A percentile compares a stretch with the other conserved stretches of the same genome.
These are phyloP conservation scores for Trachymyrmex septentrionalis DNA, from an alignment of 1,140 invertebrate species.

Conservation along the genomic window DNA sequence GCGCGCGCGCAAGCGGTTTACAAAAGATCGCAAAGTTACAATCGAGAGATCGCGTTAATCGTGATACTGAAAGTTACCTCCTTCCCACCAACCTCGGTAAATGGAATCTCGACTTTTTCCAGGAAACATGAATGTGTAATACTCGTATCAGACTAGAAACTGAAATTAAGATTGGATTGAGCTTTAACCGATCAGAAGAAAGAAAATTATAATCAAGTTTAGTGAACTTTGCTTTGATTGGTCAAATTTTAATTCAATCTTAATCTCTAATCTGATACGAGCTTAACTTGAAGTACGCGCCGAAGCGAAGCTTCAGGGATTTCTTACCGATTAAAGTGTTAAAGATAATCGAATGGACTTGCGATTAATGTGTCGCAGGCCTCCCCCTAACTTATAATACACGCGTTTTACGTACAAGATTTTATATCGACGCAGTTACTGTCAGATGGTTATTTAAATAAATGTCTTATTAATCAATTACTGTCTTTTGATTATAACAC, in stretches of 20 bases:
- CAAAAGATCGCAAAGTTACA: neutral
- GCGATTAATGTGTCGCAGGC: conserved; percentile 19
- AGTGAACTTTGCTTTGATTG: too few relatives aligned
- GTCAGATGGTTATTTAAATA: conserved; percentile 60
- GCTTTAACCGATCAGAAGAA: too few relatives aligned
- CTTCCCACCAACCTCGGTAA: neutral
- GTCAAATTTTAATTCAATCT: too few relatives aligned
- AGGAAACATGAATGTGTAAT: neutral
- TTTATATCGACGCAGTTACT: conserved; percentile 58
- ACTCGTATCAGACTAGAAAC: too few relatives aligned
- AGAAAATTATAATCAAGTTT: too few relatives aligned
- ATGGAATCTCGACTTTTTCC: conserved; percentile 22
- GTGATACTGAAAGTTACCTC: conserved; percentile 1
- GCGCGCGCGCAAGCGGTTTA: neutral
- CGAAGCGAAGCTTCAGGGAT: neutral
- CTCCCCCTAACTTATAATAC: conserved; percentile 42
- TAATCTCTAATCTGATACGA: too few relatives aligned
- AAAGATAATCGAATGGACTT: conserved; percentile 20
- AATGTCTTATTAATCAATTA: conserved; percentile 52
- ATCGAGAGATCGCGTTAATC: neutral
- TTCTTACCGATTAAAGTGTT: conserved; percentile 19
- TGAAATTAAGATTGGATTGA: too few relatives aligned
- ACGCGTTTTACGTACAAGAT: conserved; percentile 60
- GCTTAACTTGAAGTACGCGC: neutral
- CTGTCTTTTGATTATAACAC: conserved; percentile 21